These are phyloP conservation scores for Fukomys damarensis DNA, from an alignment of 2,113 vertebrate genomes.

Conservation along the genomic window DNA sequence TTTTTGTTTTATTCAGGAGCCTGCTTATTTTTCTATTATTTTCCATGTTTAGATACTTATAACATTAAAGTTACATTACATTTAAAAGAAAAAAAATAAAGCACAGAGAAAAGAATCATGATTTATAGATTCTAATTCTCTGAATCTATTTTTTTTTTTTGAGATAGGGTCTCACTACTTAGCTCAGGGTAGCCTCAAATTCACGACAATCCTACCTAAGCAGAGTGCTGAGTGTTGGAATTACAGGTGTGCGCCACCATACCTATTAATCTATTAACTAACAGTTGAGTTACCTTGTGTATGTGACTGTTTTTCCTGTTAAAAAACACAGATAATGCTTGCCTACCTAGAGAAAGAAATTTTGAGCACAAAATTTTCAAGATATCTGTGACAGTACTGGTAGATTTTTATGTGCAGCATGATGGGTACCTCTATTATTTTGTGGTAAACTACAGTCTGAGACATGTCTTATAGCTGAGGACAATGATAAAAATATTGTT, in stretches of 20 bases:
- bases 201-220: too few species aligned
- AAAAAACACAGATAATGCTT: background rate
- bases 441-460: background rate
- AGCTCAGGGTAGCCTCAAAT: too few species aligned
- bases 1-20: slow-evolving; percentile 23
- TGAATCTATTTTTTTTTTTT: background rate
- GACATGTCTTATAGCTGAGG: slow-evolving; percentile 5
- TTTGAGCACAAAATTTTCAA: background rate
- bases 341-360: background rate
- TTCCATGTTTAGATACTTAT: background rate
- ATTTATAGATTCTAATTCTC: background rate
- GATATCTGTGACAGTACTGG: background rate
- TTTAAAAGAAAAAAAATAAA: slow-evolving; percentile 19
- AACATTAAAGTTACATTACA: background rate
- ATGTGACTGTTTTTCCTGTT: background rate
- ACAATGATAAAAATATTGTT: background rate
- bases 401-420: background rate
- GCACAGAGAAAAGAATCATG: background rate
- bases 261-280: background rate
- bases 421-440: background rate
- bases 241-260: too few species aligned
- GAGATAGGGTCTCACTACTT: too few species aligned
- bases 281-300: background rate
- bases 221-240: too few species aligned
- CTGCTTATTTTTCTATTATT: background rate